phyloP scores from a whole-genome alignment of 2,888 invertebrate species.

The Morpho achilles region DNA sequence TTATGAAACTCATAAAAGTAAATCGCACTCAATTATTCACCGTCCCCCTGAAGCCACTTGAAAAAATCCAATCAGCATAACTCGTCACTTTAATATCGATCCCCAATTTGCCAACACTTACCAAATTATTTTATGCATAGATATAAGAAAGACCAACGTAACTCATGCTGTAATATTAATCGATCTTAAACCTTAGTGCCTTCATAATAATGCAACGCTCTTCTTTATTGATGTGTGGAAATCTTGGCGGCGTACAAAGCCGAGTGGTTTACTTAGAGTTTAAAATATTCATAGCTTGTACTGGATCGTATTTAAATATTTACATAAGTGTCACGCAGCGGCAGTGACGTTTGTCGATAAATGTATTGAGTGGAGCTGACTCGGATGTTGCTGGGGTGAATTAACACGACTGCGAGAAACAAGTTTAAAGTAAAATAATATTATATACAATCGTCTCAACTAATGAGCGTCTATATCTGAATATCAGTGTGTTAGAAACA shows the following conservation, averaged over 20 bases:
- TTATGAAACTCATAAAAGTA: slow-evolving; percentile 48
- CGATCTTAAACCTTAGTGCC: slow-evolving; percentile 51
- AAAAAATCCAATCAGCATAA: slow-evolving; percentile 79
- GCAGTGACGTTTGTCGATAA: slow-evolving; percentile 75
- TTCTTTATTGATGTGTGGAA: slow-evolving; percentile 53
- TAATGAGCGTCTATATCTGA: too few species aligned
- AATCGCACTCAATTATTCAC: slow-evolving; percentile 74
- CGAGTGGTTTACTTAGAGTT: slow-evolving; percentile 75
- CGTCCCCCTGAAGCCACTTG: slow-evolving; percentile 65
- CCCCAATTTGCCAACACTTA: slow-evolving; percentile 73
- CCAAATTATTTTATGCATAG: slow-evolving; percentile 74
- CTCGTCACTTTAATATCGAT: slow-evolving; percentile 75
- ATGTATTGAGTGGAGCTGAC: slow-evolving; percentile 67
- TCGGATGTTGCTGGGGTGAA: slow-evolving; percentile 37
- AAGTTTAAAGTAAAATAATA: slow-evolving; percentile 20
- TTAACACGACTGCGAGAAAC: slow-evolving; percentile 10
- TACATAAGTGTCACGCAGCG: slow-evolving; percentile 79
- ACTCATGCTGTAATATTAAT: slow-evolving; percentile 34
- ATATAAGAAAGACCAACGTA: slow-evolving; percentile 53
- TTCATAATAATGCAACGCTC: slow-evolving; percentile 46
- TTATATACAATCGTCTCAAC: not conserved
- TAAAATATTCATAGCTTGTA: slow-evolving; percentile 81
- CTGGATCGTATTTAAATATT: slow-evolving; percentile 81
- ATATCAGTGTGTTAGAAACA: too few species aligned
- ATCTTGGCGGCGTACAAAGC: slow-evolving; percentile 60